phyloP scores from a whole-genome alignment of 2,888 invertebrate species.

The Ophioninae sp. region DNA sequence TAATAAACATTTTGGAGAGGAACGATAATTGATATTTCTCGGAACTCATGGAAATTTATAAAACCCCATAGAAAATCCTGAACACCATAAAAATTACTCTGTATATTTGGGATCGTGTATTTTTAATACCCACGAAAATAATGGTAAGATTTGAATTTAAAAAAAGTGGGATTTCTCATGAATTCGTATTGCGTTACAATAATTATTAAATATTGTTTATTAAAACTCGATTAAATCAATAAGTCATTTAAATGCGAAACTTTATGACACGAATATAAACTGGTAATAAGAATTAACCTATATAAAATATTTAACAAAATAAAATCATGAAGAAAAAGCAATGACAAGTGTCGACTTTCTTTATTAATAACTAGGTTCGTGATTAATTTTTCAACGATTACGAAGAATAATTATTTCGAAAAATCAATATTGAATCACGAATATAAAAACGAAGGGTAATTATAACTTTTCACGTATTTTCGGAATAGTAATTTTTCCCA shows the following conservation, averaged over 20 bases:
- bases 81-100: no score
- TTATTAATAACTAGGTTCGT: background rate
- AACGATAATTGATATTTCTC: no score
- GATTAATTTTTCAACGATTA: background rate
- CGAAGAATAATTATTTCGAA: background rate
- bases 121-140: no score
- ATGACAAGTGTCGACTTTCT: background rate
- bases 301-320: background rate
- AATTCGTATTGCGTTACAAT: no score
- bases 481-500: background rate
- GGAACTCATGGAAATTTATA: no score
- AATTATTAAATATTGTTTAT: background rate
- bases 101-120: no score
- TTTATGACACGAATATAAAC: background rate
- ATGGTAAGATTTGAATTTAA: no score
- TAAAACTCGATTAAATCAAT: background rate
- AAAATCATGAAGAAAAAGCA: background rate
- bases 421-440: background rate
- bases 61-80: no score
- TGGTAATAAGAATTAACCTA: background rate
- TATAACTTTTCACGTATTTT: background rate
- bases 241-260: background rate
- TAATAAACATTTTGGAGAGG: no score
- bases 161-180: no score
- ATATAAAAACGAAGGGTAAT: background rate